phyloP scores from a whole-genome alignment of 2,113 vertebrate species.

The Gasterosteus aculeatus region DNA sequence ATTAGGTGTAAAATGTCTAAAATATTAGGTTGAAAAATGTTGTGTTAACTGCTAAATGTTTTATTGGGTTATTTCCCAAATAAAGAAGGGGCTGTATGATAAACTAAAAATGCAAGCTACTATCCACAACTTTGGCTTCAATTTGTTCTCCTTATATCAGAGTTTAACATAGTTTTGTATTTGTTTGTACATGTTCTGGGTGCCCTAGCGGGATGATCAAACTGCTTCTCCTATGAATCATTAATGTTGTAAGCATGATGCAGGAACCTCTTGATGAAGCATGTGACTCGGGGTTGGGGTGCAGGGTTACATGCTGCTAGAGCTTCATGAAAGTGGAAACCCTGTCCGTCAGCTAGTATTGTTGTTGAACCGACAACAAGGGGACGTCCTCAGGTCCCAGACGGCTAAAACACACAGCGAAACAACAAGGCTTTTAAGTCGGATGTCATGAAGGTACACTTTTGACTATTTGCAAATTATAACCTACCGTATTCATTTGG shows the following conservation, averaged over 20 bases:
- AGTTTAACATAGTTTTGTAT: background rate
- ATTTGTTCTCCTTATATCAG: background rate
- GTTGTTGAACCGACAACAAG: slow-evolving; percentile 21
- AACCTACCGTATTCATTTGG: background rate
- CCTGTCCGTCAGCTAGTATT: slow-evolving; percentile 43
- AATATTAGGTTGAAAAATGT: background rate
- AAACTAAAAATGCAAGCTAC: background rate
- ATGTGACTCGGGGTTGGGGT: slow-evolving; percentile 29
- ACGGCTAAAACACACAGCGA: slow-evolving; percentile 8
- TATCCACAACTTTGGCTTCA: background rate
- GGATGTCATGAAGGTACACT: slow-evolving; percentile 69
- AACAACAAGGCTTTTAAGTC: slow-evolving; percentile 16
- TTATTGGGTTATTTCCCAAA: background rate
- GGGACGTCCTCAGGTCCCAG: slow-evolving; percentile 15
- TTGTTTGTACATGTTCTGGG: background rate
- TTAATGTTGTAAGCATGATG: slow-evolving; percentile 53
- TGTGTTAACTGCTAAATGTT: background rate
- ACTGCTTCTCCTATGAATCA: slow-evolving; percentile 18
- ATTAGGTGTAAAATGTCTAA: too few relatives aligned
- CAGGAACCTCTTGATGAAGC: slow-evolving; percentile 24
- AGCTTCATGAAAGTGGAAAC: slow-evolving; percentile 72
- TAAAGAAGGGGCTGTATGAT: background rate
- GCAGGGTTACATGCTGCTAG: slow-evolving; percentile 59
- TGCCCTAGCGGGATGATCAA: background rate
- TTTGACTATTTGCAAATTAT: slow-evolving; percentile 1